Evolutionary conservation across 2,888 invertebrate genomes (phyloP).

Genomic region (Apodemia zela): DNA sequence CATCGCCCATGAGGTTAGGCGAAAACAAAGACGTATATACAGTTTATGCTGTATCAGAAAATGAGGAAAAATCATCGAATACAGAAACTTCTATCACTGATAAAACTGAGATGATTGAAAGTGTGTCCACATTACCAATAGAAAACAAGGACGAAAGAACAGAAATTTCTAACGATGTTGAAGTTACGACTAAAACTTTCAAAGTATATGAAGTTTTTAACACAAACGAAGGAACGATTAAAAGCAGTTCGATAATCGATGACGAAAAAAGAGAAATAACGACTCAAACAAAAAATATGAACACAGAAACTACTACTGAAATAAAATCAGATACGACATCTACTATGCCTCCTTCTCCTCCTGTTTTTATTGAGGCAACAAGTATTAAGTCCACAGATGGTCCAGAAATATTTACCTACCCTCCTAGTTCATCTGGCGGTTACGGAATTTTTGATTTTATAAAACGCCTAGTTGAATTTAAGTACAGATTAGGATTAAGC

Average conservation of each 20-base stretch:
- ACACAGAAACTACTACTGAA: constrained; percentile 65
- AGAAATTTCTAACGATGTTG: constrained; percentile 48
- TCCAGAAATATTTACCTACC: constrained; percentile 64
- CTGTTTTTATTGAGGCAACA: constrained; percentile 39
- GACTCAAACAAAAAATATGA: constrained; percentile 45
- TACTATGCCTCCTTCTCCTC: constrained; percentile 51
- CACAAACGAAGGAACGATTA: constrained; percentile 43
- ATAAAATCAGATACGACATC: constrained; percentile 58
- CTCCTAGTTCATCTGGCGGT: constrained; percentile 44
- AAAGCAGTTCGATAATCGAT: constrained; percentile 37
- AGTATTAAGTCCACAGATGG: constrained; percentile 44
- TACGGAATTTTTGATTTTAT: constrained; percentile 80
- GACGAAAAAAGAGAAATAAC: constrained; percentile 44
- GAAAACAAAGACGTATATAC: constrained; percentile 46
- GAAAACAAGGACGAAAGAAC: constrained; percentile 43
- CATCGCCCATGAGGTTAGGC: constrained; percentile 39
- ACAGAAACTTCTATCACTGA: constrained; percentile 37
- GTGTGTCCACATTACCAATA: constrained; percentile 63
- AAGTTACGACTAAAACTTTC: constrained; percentile 58
- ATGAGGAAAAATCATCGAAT: constrained; percentile 38
- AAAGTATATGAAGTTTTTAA: constrained; percentile 64
- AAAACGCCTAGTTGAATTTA: constrained; percentile 83
- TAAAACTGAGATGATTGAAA: constrained; percentile 56
- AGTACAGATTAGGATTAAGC: constrained; percentile 84
- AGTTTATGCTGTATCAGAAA: constrained; percentile 48